phyloP scores from a whole-genome alignment of 2,888 invertebrate species.

The Osmoderma eremita region DNA sequence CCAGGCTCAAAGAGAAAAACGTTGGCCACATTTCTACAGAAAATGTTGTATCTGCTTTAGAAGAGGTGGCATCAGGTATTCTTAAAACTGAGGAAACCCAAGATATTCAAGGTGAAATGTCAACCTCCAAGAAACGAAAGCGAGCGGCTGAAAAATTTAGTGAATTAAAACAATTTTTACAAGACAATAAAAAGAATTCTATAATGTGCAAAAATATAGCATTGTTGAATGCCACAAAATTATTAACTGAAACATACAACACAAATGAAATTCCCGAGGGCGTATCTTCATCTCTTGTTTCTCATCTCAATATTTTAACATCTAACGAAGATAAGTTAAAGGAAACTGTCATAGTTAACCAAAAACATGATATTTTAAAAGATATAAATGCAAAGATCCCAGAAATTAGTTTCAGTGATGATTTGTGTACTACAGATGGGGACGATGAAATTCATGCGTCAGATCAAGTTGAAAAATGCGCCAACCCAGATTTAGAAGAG shows the following conservation, averaged over 20 bases:
- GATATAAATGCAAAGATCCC: background rate
- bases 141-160: background rate
- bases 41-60: constrained; percentile 32
- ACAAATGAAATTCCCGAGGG: constrained; percentile 42
- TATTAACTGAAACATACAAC: constrained; percentile 46
- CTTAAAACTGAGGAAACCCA: background rate
- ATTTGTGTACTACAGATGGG: background rate
- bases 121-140: constrained; percentile 32
- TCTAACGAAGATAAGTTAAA: constrained; percentile 10
- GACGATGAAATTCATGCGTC: background rate
- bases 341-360: background rate
- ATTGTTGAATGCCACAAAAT: constrained; percentile 54
- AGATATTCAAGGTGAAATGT: constrained; percentile 9
- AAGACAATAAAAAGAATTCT: background rate
- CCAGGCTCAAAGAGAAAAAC: constrained; percentile 35
- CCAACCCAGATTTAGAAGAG: constrained; percentile 49
- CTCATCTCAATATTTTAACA: constrained; percentile 46
- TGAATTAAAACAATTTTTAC: background rate
- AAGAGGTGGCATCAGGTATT: constrained; percentile 29
- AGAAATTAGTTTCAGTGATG: background rate
- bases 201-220: constrained; percentile 55
- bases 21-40: constrained; percentile 1
- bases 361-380: constrained; percentile 4
- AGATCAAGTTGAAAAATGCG: background rate
- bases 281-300: constrained; percentile 45